Conservation (phyloP, 2,113 vertebrate genomes). For the Poeciliopsis occidentalis region DNA sequence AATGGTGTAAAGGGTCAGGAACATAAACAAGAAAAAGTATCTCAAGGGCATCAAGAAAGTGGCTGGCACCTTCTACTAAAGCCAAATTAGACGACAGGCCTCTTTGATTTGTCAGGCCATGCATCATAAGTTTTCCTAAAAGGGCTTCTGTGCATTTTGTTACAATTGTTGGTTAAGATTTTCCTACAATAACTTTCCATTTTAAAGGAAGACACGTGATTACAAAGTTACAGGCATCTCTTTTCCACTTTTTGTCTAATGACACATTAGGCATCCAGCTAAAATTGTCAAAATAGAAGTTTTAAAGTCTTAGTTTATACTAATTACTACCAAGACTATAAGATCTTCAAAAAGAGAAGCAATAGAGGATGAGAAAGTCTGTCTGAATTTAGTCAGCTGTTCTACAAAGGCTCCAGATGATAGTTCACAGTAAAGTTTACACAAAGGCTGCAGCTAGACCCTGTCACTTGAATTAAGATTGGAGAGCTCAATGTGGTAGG, state of each 20-base stretch:
- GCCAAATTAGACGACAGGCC: conserved; percentile 39
- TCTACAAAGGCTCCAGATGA: conserved; percentile 14
- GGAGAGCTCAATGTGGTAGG: conserved; percentile 22
- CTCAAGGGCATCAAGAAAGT: conserved; percentile 52
- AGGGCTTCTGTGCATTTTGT: conserved; percentile 2
- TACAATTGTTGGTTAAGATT: conserved; percentile 7
- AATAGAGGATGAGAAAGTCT: conserved; percentile 3
- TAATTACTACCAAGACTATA: background rate
- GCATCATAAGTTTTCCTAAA: conserved; percentile 7
- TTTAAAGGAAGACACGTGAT: background rate
- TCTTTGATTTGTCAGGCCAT: conserved; percentile 13
- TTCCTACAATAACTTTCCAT: conserved; percentile 1
- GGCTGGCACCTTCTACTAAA: conserved; percentile 56
- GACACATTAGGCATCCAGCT: background rate
- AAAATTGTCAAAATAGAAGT: background rate
- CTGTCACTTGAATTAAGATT: conserved; percentile 15
- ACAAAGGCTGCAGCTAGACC: conserved; percentile 16
- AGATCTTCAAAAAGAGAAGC: background rate
- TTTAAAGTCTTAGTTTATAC: background rate
- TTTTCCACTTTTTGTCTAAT: conserved; percentile 9
- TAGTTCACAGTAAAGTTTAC: conserved; percentile 8
- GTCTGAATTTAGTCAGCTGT: conserved; percentile 3
- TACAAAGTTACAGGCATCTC: background rate
- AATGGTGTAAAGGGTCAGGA: conserved; percentile 53
- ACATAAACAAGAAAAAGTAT: conserved; percentile 39